Percentiles rank a stretch among this genome's conserved stretches.
Conservation (phyloP, 2,888 invertebrate genomes). For the Phragmatobia fuliginosa region DNA sequence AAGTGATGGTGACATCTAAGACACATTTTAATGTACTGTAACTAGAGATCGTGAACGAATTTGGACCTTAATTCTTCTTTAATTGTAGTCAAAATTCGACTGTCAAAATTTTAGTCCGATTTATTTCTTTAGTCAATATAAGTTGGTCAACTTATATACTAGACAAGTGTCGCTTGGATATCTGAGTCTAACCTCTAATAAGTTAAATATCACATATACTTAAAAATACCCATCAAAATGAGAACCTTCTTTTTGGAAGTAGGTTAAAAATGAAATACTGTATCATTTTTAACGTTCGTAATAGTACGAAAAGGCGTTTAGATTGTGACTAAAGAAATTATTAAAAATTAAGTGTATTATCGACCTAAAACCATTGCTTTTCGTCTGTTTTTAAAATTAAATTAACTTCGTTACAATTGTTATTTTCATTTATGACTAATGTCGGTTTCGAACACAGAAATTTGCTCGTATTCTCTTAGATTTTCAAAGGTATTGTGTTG, state of each 20-base stretch:
- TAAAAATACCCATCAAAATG: no score
- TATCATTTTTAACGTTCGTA: not conserved
- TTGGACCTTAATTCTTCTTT: not conserved
- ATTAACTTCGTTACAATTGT: no score
- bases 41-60: not conserved
- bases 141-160: not conserved
- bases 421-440: no score
- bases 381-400: not conserved
- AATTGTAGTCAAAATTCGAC: no score
- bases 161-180: no score
- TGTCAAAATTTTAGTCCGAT: not conserved
- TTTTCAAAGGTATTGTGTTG: not conserved
- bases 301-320: not conserved
- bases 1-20: conserved; percentile 3
- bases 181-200: not conserved
- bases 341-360: not conserved
- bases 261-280: not conserved
- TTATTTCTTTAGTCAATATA: not conserved
- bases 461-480: no score
- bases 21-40: conserved; percentile 2
- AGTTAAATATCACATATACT: not conserved
- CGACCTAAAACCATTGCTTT: not conserved
- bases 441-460: no score
- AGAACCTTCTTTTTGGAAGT: no score
- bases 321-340: not conserved